Base-by-base conservation (phyloP, 2,113 vertebrate species). In the Cavia porcellus region DNA sequence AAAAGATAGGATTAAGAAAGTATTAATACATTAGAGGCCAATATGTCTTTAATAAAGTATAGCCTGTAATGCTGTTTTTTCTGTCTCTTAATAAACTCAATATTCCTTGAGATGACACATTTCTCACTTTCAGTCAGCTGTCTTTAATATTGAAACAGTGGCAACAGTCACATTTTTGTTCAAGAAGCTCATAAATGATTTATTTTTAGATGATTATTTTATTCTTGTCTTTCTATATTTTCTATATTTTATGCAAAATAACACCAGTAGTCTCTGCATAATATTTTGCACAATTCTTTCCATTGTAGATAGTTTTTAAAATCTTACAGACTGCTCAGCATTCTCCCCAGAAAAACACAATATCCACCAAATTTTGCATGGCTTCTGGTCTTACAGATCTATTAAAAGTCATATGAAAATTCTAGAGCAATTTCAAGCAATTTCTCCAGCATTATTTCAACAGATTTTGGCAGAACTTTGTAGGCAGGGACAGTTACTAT, bases 231-330 rank as follows among this genome's bases (percentile, higher is more conserved):
- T 50, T 72, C 50, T 86, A 2, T 20, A 55, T 79, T 74, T 55
- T 19, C 14, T 30, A 72, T 20, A 35, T 89, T 94, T 94, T 89
- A 35, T 74, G 24, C 28, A 47, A 8, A 57, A 86, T 47, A 38
- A 32, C 9, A 25, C 12, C 22, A 50, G 19, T n/a, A 52, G 12
- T 25, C 15, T 24, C 35, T 88, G 38, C 8, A 32, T 38, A 9
- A 85, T 86, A 38, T 75, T 89, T 87, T 72, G 4, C 22, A 47
- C 52, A 35, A 14, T 94, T 95, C 7, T 86, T 93, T 66, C 17
- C 77, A 77, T 50, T 57, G 52, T n/a, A 85, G 50, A 80, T 85
- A 83, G 66, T 15, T 90, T 91, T 86, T 66, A 86, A 89, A 79
- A 86, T 55, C 55, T n/a, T 81, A 47, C 2, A 42, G 85, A 28